Percentiles rank a stretch among this genome's conserved stretches.
Conservation (phyloP, 1,140 invertebrate species). For the Patella vulgata region DNA sequence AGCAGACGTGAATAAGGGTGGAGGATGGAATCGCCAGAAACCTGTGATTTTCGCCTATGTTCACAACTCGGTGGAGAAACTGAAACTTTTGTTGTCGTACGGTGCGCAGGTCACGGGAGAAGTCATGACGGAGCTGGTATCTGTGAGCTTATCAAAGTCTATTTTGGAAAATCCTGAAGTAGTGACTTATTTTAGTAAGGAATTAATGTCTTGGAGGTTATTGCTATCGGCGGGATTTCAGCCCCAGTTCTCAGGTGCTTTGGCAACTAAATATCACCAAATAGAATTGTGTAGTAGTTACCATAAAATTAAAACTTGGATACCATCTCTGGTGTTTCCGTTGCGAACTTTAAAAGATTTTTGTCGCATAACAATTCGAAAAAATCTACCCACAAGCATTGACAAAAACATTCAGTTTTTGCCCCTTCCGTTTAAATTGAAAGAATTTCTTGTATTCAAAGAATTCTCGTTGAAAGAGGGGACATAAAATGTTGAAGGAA, state of each 20-base stretch:
- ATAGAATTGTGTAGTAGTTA: slow-evolving; percentile 56
- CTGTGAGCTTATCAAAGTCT: slow-evolving; percentile 53
- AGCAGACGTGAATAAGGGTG: slow-evolving; percentile 56
- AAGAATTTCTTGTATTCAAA: slow-evolving; percentile 49
- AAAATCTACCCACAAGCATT: slow-evolving; percentile 30
- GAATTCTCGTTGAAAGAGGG: slow-evolving; percentile 31
- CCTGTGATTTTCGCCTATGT: slow-evolving; percentile 58
- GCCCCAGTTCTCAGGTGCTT: slow-evolving; percentile 38
- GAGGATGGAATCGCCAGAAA: slow-evolving; percentile 57
- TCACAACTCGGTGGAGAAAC: slow-evolving; percentile 59
- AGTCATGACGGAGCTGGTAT: slow-evolving; percentile 58
- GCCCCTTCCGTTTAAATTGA: slow-evolving; percentile 43
- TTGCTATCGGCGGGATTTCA: slow-evolving; percentile 51
- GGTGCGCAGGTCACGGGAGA: slow-evolving; percentile 50
- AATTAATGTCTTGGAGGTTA: slow-evolving; percentile 53
- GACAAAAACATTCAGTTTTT: slow-evolving; percentile 46
- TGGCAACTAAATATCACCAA: slow-evolving; percentile 49
- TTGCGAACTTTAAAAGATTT: slow-evolving; percentile 44
- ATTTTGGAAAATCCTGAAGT: slow-evolving; percentile 60
- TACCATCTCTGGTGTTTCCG: slow-evolving; percentile 47
- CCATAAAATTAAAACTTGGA: slow-evolving; percentile 52
- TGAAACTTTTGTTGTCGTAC: slow-evolving; percentile 53
- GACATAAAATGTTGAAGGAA: too few species aligned
- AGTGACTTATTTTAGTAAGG: slow-evolving; percentile 48
- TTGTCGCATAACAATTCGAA: slow-evolving; percentile 50